Base-by-base conservation (phyloP, 2,888 invertebrate genomes). In the Epistrophe grossulariae region DNA sequence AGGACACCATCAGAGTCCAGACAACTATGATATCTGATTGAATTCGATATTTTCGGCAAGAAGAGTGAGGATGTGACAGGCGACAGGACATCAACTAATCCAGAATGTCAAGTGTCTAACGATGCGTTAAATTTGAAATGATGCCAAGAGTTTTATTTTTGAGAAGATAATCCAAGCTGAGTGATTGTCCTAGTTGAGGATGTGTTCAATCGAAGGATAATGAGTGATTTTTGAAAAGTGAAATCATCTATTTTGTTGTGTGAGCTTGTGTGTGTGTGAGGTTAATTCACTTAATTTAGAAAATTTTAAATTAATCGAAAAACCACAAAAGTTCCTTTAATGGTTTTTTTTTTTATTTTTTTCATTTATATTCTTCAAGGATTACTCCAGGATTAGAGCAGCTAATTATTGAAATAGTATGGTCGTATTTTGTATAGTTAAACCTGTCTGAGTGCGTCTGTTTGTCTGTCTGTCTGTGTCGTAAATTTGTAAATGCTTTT, bases 71-170 rank as follows among this genome's bases (percentile, higher is more conserved):
- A 76, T 76, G 79, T 74, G 68, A 76, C 62, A 62, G 40, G 40
- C 15, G n/a, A 64, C 83, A 87, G 87, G 83, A 87, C 83, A 77
- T 68, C 45, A 45, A 45, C 62, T 83, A 87, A 87, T 76, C 87
- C 83, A 8, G 13, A 62, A 82, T 83, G 79, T 87, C 87, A 87
- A 83, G 79, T 76, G 79, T 66, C 79, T 72, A 87, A 72, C 87
- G 83, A 87, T 72, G 83, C 76, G 87, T 83, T 87, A 79, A 87
- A 87, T 87, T 79, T 87, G 83, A 76, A 87, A 87, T 82, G 66
- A 87, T 79, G 71, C 71, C 68, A 70, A 64, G 62, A 70, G 73
- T 72, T 85, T 73, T 70, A 48, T 50, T 78, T 81, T 78, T 82
- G 82, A 82, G 59, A 64, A 59, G 57, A 71, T 78, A 85, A 85